These are phyloP conservation scores for Apantesis nais DNA, from an alignment of 2,888 invertebrate genomes.

Conservation along the genomic window DNA sequence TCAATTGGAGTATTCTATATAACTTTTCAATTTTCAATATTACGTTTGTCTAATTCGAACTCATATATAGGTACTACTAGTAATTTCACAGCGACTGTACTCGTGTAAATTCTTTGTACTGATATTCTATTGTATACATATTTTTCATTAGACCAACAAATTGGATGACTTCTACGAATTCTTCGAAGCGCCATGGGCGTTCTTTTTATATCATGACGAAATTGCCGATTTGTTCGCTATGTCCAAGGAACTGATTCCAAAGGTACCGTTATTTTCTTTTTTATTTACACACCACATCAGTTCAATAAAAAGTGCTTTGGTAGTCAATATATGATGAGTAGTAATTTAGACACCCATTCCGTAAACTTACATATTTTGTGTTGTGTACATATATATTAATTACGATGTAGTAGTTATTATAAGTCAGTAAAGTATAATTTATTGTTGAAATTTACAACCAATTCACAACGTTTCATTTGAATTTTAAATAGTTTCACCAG, in stretches of 20 bases:
- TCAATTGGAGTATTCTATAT: too few species aligned
- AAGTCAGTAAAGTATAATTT: neutral
- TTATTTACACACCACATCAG: neutral
- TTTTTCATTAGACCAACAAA: slow-evolving; percentile 70
- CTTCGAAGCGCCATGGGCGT: slow-evolving; percentile 88
- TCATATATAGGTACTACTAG: neutral
- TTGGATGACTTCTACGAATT: slow-evolving; percentile 88
- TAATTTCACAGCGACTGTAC: neutral
- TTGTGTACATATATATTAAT: neutral
- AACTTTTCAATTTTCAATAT: neutral
- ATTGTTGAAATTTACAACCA: neutral
- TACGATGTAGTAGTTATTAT: neutral
- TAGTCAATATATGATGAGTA: neutral
- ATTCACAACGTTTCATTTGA: neutral
- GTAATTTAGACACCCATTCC: neutral
- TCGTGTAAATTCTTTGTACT: slow-evolving; percentile 1
- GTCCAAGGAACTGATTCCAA: slow-evolving; percentile 74
- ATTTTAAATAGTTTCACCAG: too few species aligned
- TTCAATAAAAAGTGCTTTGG: neutral
- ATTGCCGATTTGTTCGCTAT: slow-evolving; percentile 78
- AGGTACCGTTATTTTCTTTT: slow-evolving; percentile 54
- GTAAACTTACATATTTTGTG: neutral
- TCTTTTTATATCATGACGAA: slow-evolving; percentile 87
- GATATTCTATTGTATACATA: slow-evolving; percentile 22
- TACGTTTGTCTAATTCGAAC: neutral